Evolutionary conservation across 2,113 vertebrate genomes (phyloP), one percentile per base, ranked within the genome.

Genomic region (Peucedramus taeniatus): DNA sequence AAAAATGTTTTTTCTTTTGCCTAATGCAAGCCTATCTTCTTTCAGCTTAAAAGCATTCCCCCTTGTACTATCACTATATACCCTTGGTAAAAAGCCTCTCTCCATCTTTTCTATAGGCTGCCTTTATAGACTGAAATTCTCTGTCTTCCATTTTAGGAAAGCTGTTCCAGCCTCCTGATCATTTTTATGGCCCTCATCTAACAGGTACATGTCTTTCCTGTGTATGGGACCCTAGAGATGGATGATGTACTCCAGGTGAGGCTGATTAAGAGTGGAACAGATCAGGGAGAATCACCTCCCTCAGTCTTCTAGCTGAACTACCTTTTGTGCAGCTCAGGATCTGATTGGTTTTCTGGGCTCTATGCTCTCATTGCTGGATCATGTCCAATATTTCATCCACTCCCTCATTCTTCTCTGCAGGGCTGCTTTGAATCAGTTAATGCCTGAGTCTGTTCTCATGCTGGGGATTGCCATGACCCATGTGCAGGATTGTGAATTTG

Each of bases 191-290:
- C 13, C 9, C 12, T 65, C 19, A 51, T 53, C 15, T 15, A 42
- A 54, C 3, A 64, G 2, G 4, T 11, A 7, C 3, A 4, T 5
- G 1, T 23, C 50, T 33, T 65, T 86, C 50, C 16, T 49, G 2
- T 65, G 15, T n/a, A 60, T 0, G 0, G 9, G 5, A 21, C 2
- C 7, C 23, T 45, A 68, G 60, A 68, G 14, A 7, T 7, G 10
- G 26, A 44, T 6, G 10, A 13, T 28, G 13, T 63, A 69, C 11
- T 40, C 31, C 23, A 39, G 40, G 16, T n/a, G 54, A 39, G 18
- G 11, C 40, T 3, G 10, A 8, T 53, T 8, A 15, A 57, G 7
- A 53, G 13, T 2, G 3, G 11, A 11, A 5, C 6, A 47, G 44
- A 69, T 11, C 15, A 19, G 4, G 9, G 2, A 70, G 7, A 81